These are phyloP conservation scores for Argynnis bischoffii DNA, from an alignment of 2,888 invertebrate species.

Conservation along the genomic window DNA sequence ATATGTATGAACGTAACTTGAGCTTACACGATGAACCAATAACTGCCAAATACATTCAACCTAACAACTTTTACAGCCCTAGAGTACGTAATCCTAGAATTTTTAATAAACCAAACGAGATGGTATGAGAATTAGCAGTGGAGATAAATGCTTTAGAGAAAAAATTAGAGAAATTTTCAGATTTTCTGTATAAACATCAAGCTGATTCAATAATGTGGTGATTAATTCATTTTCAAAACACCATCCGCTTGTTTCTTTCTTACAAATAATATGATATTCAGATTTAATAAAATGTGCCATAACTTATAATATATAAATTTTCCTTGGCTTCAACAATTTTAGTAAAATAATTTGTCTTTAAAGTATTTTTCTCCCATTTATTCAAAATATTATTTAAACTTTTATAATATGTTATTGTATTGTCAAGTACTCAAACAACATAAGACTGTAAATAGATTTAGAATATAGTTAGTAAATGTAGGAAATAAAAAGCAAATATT, in stretches of 20 bases:
- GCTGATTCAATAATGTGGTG: slow-evolving; percentile 85
- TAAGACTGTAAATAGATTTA: slow-evolving; percentile 25
- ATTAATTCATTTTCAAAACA: slow-evolving; percentile 27
- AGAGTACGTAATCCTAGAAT: slow-evolving; percentile 73
- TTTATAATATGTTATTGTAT: neutral
- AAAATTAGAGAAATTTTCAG: slow-evolving; percentile 76
- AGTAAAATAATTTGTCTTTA: slow-evolving; percentile 6
- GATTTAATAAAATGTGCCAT: slow-evolving; percentile 48
- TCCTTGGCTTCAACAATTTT: neutral
- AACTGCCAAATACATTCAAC: slow-evolving; percentile 73
- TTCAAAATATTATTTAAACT: neutral
- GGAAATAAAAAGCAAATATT: slow-evolving; percentile 49
- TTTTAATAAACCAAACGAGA: slow-evolving; percentile 75
- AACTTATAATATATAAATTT: slow-evolving; percentile 29
- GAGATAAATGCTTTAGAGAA: slow-evolving; percentile 81
- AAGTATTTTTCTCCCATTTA: slow-evolving; percentile 31
- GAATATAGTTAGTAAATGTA: slow-evolving; percentile 12
- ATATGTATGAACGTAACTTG: slow-evolving; percentile 68
- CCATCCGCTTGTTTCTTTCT: neutral
- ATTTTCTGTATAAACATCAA: slow-evolving; percentile 78
- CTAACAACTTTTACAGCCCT: slow-evolving; percentile 77
- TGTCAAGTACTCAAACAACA: slow-evolving; percentile 18
- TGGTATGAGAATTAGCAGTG: slow-evolving; percentile 81
- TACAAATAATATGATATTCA: neutral
- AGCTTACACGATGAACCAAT: slow-evolving; percentile 67